Evolutionary conservation across 2,888 invertebrate species (phyloP), one percentile per base, ranked within the genome.

Genomic region (Polymixis flavicincta): DNA sequence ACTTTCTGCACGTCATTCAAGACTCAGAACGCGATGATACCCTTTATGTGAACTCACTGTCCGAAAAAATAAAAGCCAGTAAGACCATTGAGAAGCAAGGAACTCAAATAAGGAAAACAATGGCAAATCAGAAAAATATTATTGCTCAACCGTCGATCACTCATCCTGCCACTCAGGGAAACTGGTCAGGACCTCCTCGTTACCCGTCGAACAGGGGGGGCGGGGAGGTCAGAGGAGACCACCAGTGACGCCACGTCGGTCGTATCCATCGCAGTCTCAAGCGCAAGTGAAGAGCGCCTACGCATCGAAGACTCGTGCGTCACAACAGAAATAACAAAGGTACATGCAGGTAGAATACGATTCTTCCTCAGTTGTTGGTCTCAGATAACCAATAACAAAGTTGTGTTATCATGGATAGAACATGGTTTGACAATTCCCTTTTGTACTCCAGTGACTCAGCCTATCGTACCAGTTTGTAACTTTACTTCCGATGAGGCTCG

Each of bases 281-380:
- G 32, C 59, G 59, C 59, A 59, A 59, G 59, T 22, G 28, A 59
- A 59, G 59, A 59, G 59, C 59, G 32, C 42, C 11, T 42, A 59
- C 59, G 59, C 32, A 22, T 37, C 37, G 60, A 60, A 60, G 19
- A 28, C 22, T 13, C 60, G 60, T 60, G 60, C 60, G 11, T 13
- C 32, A 32, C 37, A 60, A 22, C 60, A 37, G 13, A 60, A 60
- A 60, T 60, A 57, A 28, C 19, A 9, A 28, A 57, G 59, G 59
- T 59, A 59, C 60, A 61, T 37, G 32, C 60, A 37, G 22, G 60
- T 1, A 60, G 37, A 60, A 60, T 60, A 60, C 37, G 37, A 37
- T 37, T 60, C 22, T 37, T 37, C 22, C 37, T 37, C 60, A 37
- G 13, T 37, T 37, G 60, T 37, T 60, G 60, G 60, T 37, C 60